Evolutionary conservation across 2,113 vertebrate species (phyloP).

Genomic region (Spea multiplicata): DNA sequence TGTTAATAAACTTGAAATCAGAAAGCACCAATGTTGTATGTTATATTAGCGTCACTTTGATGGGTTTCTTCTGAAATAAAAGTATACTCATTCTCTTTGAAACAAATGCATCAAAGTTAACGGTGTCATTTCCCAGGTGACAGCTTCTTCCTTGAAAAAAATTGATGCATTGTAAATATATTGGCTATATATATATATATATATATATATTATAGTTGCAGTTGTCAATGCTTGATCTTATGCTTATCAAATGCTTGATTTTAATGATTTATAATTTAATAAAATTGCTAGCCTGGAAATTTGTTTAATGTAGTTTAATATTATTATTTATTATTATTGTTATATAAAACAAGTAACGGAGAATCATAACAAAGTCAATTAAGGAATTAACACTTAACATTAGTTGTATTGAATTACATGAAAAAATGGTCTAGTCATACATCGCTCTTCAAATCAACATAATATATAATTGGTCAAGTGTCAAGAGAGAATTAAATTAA

Average conservation of each 20-base stretch:
- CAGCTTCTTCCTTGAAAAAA: background rate
- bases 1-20: no score
- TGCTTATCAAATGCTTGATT: no score
- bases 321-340: no score
- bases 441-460: conserved; percentile 48
- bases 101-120: background rate
- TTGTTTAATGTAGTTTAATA: no score
- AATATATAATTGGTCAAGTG: conserved; percentile 42
- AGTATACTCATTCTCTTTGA: background rate
- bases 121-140: background rate
- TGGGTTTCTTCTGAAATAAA: background rate
- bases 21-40: no score
- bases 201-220: no score
- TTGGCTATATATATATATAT: no score
- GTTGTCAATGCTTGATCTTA: no score
- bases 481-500: conserved; percentile 51
- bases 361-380: no score
- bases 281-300: background rate
- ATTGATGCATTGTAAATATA: background rate
- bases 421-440: conserved; percentile 32
- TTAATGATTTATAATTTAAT: background rate
- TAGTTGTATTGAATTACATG: conserved; percentile 27
- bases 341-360: no score
- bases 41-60: background rate
- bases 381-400: background rate